Conservation (phyloP, 1,140 invertebrate genomes). For the Aphaenogaster floridana region DNA sequence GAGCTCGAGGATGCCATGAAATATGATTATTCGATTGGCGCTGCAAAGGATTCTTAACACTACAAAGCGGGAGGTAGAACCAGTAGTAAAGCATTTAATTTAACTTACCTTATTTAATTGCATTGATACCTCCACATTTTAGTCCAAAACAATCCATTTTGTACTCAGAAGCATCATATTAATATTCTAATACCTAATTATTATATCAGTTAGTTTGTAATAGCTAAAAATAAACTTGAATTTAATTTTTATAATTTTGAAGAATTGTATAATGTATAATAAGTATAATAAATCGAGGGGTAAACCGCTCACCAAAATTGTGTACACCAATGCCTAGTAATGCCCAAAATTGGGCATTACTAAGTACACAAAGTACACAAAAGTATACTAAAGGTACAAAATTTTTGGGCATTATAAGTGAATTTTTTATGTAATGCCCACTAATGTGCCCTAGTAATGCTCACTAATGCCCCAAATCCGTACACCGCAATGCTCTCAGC, state of each 20-base stretch:
- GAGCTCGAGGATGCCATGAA: conserved; percentile 23
- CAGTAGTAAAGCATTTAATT: conserved; percentile 23
- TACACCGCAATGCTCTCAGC: no score
- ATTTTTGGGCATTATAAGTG: no score
- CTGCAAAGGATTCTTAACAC: conserved; percentile 32
- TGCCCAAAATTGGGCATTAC: no score
- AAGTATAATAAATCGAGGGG: background rate
- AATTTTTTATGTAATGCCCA: no score
- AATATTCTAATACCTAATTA: background rate
- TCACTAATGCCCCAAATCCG: no score
- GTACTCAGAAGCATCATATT: background rate
- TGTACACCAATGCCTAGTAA: no score
- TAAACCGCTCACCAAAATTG: no score
- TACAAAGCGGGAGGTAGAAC: background rate
- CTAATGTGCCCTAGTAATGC: no score
- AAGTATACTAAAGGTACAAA: no score
- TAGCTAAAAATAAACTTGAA: conserved; percentile 1
- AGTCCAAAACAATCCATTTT: background rate
- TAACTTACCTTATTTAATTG: background rate
- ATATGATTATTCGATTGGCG: conserved; percentile 58
- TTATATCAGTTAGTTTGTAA: background rate
- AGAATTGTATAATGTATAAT: background rate
- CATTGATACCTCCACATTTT: background rate
- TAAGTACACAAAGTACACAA: no score
- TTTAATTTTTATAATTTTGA: background rate